phyloP scores from a whole-genome alignment of 2,113 vertebrate genomes.

The Nothoprocta pentlandii region DNA sequence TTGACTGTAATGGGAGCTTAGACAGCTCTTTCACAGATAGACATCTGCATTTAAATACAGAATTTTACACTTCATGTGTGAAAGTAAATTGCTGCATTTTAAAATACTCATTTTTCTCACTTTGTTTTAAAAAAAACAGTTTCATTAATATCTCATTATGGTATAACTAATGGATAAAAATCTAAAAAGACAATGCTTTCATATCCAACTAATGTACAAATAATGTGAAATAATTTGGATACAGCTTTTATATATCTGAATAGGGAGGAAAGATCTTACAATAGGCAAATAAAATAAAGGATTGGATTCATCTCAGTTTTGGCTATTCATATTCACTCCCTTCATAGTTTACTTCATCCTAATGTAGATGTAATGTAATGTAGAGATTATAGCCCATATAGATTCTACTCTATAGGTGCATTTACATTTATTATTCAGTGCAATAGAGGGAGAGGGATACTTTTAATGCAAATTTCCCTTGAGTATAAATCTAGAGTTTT shows the following conservation, averaged over 20 bases:
- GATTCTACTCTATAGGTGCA: not conserved
- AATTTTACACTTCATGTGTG: not conserved
- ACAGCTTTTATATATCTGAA: not conserved
- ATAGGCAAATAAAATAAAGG: not conserved
- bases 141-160: too few relatives aligned
- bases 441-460: not conserved
- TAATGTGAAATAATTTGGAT: not conserved
- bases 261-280: conserved; percentile 1
- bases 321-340: not conserved
- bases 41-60: not conserved
- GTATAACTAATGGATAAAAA: not conserved
- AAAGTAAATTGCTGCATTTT: not conserved
- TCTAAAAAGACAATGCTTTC: not conserved
- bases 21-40: not conserved
- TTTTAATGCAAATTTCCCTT: not conserved
- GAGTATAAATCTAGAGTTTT: not conserved
- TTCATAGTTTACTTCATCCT: not conserved
- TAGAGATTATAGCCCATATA: not conserved
- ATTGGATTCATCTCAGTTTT: not conserved
- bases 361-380: not conserved
- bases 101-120: not conserved
- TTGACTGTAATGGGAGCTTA: not conserved
- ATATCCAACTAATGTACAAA: not conserved
- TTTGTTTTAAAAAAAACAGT: not conserved
- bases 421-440: not conserved